A percentile compares a stretch with the other conserved stretches of the same genome.
phyloP scores from a whole-genome alignment of 1,140 invertebrate species.

The Mesaphorura yosii region DNA sequence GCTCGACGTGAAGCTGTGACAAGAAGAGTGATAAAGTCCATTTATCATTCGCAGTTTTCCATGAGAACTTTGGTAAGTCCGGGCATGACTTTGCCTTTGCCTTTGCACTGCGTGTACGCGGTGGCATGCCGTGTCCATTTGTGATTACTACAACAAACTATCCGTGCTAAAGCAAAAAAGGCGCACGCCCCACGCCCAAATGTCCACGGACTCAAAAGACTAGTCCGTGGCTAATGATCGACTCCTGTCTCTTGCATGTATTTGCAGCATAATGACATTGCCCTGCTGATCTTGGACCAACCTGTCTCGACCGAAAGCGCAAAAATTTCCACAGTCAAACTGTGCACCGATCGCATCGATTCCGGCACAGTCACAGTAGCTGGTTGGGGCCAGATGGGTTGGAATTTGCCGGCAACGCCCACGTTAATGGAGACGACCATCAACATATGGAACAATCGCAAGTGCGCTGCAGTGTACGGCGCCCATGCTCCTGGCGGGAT shows the following conservation, averaged over 20 bases:
- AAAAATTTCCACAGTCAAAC: not conserved
- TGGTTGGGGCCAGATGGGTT: not conserved
- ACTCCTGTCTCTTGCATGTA: too few relatives aligned
- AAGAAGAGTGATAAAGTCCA: not conserved
- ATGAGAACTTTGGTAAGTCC: constrained; percentile 9
- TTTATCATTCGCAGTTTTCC: constrained; percentile 2
- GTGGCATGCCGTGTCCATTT: too few relatives aligned
- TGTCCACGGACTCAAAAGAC: too few relatives aligned
- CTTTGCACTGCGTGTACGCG: too few relatives aligned
- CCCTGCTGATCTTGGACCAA: not conserved
- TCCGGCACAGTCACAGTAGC: not conserved
- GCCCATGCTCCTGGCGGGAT: not conserved
- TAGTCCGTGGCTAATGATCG: too few relatives aligned
- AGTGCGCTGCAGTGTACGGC: not conserved
- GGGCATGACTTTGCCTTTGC: too few relatives aligned
- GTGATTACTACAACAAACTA: too few relatives aligned
- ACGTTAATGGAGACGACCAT: not conserved
- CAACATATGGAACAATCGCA: not conserved
- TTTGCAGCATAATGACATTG: constrained; percentile 9
- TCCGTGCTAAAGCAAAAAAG: too few relatives aligned
- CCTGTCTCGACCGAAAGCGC: not conserved
- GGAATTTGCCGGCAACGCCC: not conserved
- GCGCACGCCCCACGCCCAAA: too few relatives aligned
- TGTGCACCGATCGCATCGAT: not conserved
- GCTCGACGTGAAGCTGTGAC: not conserved